phyloP scores from a whole-genome alignment of 92 coral and sea anemone genomes.

The Meandrina meandrites region DNA sequence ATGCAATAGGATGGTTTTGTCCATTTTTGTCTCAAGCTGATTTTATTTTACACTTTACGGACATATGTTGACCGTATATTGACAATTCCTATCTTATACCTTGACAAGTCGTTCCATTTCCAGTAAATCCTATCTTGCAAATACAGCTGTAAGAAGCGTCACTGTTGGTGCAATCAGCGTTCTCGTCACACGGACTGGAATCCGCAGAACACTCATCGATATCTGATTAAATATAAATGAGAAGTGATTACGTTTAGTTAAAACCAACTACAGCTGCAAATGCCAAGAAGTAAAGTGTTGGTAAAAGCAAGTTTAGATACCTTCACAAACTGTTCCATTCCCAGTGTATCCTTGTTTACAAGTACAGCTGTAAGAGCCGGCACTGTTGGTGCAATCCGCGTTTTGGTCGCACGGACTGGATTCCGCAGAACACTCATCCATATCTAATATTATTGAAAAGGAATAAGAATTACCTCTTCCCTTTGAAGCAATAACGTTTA shows the following conservation, averaged over 20 bases:
- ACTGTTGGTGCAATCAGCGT: constrained; percentile 65
- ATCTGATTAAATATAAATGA: background rate
- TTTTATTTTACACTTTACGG: too few species aligned
- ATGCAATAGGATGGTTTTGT: too few species aligned
- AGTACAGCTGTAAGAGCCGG: constrained; percentile 67
- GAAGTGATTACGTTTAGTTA: background rate
- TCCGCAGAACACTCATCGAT: constrained; percentile 56
- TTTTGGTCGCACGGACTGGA: constrained; percentile 47
- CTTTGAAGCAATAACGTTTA: too few species aligned
- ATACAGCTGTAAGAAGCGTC: constrained; percentile 67
- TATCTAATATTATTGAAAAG: constrained; percentile 32
- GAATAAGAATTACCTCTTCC: background rate
- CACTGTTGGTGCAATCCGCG: constrained; percentile 60
- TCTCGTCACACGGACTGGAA: constrained; percentile 35
- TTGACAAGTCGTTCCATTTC: constrained; percentile 15
- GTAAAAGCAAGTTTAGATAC: too few species aligned
- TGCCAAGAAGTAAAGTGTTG: too few species aligned
- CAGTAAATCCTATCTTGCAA: constrained; percentile 60
- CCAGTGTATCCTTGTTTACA: constrained; percentile 60
- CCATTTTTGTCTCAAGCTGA: too few species aligned
- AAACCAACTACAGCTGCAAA: too few species aligned
- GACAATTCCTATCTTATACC: too few species aligned
- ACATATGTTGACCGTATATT: too few species aligned
- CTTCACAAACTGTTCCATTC: constrained; percentile 1
- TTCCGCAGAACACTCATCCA: constrained; percentile 51